Evolutionary conservation across 2,888 invertebrate species (phyloP), one percentile per base, ranked within the genome.

Genomic region (Trissoscelio sp.): DNA sequence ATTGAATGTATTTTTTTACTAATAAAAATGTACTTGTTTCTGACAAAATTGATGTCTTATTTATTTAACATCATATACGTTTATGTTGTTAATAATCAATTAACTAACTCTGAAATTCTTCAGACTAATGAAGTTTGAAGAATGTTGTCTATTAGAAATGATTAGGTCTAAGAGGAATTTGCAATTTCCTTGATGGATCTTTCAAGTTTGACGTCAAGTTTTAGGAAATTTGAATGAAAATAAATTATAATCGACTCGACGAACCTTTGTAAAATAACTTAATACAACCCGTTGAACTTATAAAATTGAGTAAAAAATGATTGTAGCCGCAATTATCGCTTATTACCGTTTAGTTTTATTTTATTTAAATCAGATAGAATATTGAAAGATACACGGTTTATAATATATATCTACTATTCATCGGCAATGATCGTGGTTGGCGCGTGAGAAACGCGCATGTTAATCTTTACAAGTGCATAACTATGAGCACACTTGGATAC

Each of bases 401-500:
- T 75, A 75, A 58, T 57, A 31, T 67, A 75, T 75, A 57, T 66
- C 24, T 46, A 14, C 74, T 14, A 67, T 75, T 75, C 60, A 75
- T 58, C 58, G 48, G 67, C 66, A 67, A 67, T 60, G 67, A 67
- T 58, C 58, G 48, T 60, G 42, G 64, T 20, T 67, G 48, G 51
- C 75, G 66, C 75, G 75, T 75, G 75, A 75, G 75, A 75, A 66
- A 75, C 67, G 67, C 58, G 67, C 57, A 67, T 67, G 75, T 58
- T 75, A 75, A 67, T 75, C 57, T 75, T 75, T 75, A 75, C 58
- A 58, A 75, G 67, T 67, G 42, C 58, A 67, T 42, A 67, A 18
- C 31, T 60, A 48, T 53, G 31, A 57, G 22, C 14, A 46, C n/a
- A 53, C 1, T 11, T 55, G 14, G 16, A 74, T 57, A 20, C 44